Conservation (phyloP, 1,140 invertebrate genomes). For the Calycopis cecrops region DNA sequence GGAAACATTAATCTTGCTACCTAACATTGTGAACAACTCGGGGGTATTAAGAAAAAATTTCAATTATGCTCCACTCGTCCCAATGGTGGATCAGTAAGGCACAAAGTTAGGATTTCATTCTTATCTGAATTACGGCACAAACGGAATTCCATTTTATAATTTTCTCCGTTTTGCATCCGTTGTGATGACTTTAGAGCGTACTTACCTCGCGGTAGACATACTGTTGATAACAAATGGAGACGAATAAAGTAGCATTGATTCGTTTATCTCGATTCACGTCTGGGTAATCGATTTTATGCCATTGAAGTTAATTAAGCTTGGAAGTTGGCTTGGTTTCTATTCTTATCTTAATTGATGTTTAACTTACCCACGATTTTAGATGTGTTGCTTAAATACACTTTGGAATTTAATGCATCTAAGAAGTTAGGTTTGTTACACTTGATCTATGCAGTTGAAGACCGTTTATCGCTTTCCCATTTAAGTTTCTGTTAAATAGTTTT, state of each 20-base stretch:
- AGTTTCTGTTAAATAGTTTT: background rate
- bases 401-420: constrained; percentile 15
- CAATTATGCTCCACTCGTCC: constrained; percentile 45
- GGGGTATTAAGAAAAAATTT: constrained; percentile 48
- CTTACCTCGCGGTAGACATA: constrained; percentile 19
- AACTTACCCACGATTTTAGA: constrained; percentile 31
- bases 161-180: constrained; percentile 34
- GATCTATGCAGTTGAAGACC: background rate
- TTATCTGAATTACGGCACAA: constrained; percentile 49
- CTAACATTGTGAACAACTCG: constrained; percentile 29
- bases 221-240: constrained; percentile 24
- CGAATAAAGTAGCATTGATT: constrained; percentile 33
- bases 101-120: constrained; percentile 40
- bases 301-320: constrained; percentile 42
- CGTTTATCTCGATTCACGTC: constrained; percentile 38
- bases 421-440: background rate
- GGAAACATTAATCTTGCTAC: constrained; percentile 27
- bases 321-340: constrained; percentile 31
- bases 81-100: constrained; percentile 30
- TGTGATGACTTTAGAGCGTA: constrained; percentile 22
- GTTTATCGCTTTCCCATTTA: background rate
- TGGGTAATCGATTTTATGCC: constrained; percentile 40
- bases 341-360: constrained; percentile 37
- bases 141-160: constrained; percentile 54
- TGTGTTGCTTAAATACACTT: constrained; percentile 28